Evolutionary conservation across 2,888 invertebrate genomes (phyloP).

Genomic region (Spialia ferax): DNA sequence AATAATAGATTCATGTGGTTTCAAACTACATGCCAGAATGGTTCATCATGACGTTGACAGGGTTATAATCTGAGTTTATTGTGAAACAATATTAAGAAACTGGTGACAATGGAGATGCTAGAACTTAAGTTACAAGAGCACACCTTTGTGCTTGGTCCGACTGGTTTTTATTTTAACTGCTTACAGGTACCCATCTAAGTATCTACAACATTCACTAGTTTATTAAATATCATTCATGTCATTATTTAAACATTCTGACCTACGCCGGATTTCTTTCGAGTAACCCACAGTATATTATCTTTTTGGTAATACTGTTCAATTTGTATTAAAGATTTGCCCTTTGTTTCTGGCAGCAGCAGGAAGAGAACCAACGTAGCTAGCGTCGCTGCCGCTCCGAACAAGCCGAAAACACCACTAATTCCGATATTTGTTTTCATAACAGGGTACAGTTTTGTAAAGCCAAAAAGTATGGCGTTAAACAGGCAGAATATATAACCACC

Average conservation of each 20-base stretch:
- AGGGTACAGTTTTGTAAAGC: slow-evolving; percentile 90
- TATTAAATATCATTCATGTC: background rate
- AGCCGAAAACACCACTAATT: slow-evolving; percentile 89
- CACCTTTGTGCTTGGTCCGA: background rate
- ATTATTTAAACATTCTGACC: slow-evolving; percentile 63
- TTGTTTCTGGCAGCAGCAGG: slow-evolving; percentile 91
- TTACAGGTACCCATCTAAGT: slow-evolving; percentile 16
- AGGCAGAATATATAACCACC: slow-evolving; percentile 91
- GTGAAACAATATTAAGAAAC: background rate
- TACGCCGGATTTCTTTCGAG: slow-evolving; percentile 69
- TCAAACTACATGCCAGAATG: too few species aligned
- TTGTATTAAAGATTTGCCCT: slow-evolving; percentile 89
- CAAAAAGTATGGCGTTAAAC: slow-evolving; percentile 90
- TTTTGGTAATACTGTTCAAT: slow-evolving; percentile 93
- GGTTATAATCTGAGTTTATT: too few species aligned
- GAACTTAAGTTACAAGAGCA: background rate
- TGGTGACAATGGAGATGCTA: background rate
- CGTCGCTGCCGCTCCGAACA: slow-evolving; percentile 89
- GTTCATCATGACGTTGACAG: too few species aligned
- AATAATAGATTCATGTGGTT: too few species aligned
- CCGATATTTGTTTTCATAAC: slow-evolving; percentile 87
- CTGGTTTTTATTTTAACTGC: slow-evolving; percentile 5
- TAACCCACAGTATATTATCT: slow-evolving; percentile 88
- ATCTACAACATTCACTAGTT: background rate
- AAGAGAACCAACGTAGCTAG: slow-evolving; percentile 89